phyloP scores from a whole-genome alignment of 1,140 invertebrate species.

The Halictus rubicundus region DNA sequence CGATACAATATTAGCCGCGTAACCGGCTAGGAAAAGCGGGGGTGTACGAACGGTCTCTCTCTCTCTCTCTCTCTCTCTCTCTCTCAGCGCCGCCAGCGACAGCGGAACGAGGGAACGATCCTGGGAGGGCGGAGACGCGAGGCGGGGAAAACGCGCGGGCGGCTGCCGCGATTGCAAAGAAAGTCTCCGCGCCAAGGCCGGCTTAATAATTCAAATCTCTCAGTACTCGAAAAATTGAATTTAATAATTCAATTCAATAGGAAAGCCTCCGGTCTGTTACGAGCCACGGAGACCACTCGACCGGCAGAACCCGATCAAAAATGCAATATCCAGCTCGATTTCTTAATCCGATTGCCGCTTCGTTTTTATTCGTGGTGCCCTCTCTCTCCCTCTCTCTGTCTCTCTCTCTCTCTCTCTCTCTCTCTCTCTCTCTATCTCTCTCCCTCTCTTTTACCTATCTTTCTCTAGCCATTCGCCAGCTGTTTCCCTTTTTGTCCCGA shows the following conservation, averaged over 20 bases:
- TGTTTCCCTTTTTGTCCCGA: neutral
- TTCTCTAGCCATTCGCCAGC: neutral
- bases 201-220: slow-evolving; percentile 80
- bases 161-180: slow-evolving; percentile 72
- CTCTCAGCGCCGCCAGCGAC: neutral
- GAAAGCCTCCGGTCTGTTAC: slow-evolving; percentile 67
- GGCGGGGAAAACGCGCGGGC: slow-evolving; percentile 20
- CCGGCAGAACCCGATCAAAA: slow-evolving; percentile 75
- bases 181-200: slow-evolving; percentile 64
- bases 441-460: neutral
- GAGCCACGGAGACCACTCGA: slow-evolving; percentile 65
- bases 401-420: neutral
- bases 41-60: neutral
- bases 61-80: too few species aligned
- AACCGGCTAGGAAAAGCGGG: slow-evolving; percentile 15
- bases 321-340: slow-evolving; percentile 79
- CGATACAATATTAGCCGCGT: slow-evolving; percentile 42
- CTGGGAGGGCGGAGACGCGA: neutral
- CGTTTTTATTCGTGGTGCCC: slow-evolving; percentile 59
- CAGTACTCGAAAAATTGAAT: slow-evolving; percentile 81
- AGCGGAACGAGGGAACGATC: neutral
- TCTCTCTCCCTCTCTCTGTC: neutral
- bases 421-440: neutral
- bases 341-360: slow-evolving; percentile 78
- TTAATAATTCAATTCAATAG: slow-evolving; percentile 81